Base-by-base conservation (phyloP, 92 coral and sea anemone genomes). In the Galaxea fascicularis region DNA sequence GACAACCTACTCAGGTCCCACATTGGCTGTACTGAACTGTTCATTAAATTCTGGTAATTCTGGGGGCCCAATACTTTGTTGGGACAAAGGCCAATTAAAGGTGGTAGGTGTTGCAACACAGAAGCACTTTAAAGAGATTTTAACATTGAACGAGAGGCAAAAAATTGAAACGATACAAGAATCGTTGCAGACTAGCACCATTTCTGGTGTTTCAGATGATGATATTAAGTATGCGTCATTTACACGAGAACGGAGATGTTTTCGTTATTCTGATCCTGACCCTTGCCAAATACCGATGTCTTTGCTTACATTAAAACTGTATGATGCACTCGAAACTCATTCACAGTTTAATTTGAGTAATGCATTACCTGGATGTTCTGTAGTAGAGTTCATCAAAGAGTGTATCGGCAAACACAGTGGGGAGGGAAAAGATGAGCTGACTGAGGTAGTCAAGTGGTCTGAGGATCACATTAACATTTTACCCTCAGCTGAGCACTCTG, bases 251-350 rank as follows among this genome's bases (percentile, higher is more conserved):
- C n/a, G n/a, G n/a, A n/a, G n/a, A n/a, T n/a, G 59, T 4, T 13
- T 16, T 53, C 12, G 18, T n/a, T n/a, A n/a, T n/a, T n/a, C n/a
- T n/a, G n/a, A n/a, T n/a, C 41, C 41, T 31, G 51, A n/a, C 4
- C 16, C 28, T 16, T 8, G 15, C 13, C 27, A 39, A 46, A 68
- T 16, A 11, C 52, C 49, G 31, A 17, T 67, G 47, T 11, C 9
- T 71, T 49, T 44, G 10, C 67, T 57, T 1, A 57, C 68, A n/a
- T 76, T 76, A 31, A 29, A 76, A 58, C 80, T 76, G 31, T 76
- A 76, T 31, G 80, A 76, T 39, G 69, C 80, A 18, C 45, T 76
- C 30, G 80, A 76, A 76, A 76, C 69, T 25, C 80, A 76, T 15
- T 76, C 80, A 20, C 80, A 76, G 22, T 76, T 76, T 24, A 76